Conservation (phyloP, 2,113 vertebrate genomes). For the Lampris incognitus region DNA sequence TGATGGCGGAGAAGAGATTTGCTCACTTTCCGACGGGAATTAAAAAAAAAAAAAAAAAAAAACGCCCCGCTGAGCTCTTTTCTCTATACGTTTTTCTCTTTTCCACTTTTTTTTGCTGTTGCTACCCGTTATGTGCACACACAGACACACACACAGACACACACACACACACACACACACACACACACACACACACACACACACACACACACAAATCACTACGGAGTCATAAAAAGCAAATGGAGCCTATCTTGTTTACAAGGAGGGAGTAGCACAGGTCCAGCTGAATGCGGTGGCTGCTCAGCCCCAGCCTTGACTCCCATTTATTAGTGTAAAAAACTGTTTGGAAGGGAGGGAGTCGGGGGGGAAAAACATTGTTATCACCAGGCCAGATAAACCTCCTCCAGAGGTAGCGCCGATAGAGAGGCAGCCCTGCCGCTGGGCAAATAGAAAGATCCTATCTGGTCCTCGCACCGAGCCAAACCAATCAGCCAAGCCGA, state of each 20-base stretch:
- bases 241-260: constrained; percentile 70
- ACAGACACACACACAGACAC: constrained; percentile 18
- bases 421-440: constrained; percentile 75
- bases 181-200: constrained; percentile 22
- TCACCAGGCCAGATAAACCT: constrained; percentile 82
- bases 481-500: constrained; percentile 66
- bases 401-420: constrained; percentile 75
- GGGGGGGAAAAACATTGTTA: constrained; percentile 78
- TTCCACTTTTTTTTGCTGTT: constrained; percentile 2
- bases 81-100: background rate
- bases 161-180: constrained; percentile 8
- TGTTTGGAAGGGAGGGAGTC: constrained; percentile 45
- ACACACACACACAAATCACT: constrained; percentile 22
- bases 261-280: constrained; percentile 61
- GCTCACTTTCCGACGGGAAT: background rate
- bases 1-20: constrained; percentile 5
- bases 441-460: constrained; percentile 84
- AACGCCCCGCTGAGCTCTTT: background rate
- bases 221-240: constrained; percentile 60
- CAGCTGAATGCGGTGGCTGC: constrained; percentile 61
- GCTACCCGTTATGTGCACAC: background rate
- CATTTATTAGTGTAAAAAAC: constrained; percentile 75
- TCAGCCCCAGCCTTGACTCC: constrained; percentile 68
- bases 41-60: background rate
- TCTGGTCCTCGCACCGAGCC: constrained; percentile 67